Evolutionary conservation across 2,888 invertebrate genomes (phyloP), one percentile per base, ranked within the genome.

Genomic region (Apamea sordens): DNA sequence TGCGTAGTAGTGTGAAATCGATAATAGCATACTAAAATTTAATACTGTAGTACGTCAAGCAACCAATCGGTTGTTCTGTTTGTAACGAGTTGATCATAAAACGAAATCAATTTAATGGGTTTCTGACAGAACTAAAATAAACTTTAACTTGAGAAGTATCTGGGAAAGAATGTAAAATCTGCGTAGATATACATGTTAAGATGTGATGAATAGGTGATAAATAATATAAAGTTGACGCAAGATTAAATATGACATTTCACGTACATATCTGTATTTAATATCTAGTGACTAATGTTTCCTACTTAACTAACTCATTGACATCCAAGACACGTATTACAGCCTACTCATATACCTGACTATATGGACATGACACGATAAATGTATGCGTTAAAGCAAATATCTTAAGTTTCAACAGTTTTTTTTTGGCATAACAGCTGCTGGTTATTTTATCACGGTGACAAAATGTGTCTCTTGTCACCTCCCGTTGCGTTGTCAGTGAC

Each of bases 11-110:
- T 93, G 94, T 92, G 91, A 92, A 91, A 92, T 92, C 91, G 91
- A 92, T 94, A 93, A 94, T 93, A 88, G 91, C 90, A 88, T 89
- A 90, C 88, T 93, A 92, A 91, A 92, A 89, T 89, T 91, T 91
- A 86, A 89, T 90, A 80, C 86, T 88, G 71, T 71, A 70, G 69
- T 81, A 82, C 85, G 80, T 82, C 79, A 82, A 82, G 80, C 73
- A 79, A 85, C 80, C 84, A 83, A 82, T 82, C 86, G 74, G 71
- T 80, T 85, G 85, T 81, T 85, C 81, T 82, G 82, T 79, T 84
- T 86, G 78, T 86, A 86, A 85, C 88, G 81, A 87, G 67, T 64
- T 77, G 81, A 50, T 78, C 83, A 81, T 86, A 81, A 80, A 87
- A 82, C 72, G 72, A 61, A 88, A 87, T 84, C 83, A 83, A 81